Evolutionary conservation across 2,797 vertebrate genomes (phyloP).

Genomic region (Coccyzus lansbergi): DNA sequence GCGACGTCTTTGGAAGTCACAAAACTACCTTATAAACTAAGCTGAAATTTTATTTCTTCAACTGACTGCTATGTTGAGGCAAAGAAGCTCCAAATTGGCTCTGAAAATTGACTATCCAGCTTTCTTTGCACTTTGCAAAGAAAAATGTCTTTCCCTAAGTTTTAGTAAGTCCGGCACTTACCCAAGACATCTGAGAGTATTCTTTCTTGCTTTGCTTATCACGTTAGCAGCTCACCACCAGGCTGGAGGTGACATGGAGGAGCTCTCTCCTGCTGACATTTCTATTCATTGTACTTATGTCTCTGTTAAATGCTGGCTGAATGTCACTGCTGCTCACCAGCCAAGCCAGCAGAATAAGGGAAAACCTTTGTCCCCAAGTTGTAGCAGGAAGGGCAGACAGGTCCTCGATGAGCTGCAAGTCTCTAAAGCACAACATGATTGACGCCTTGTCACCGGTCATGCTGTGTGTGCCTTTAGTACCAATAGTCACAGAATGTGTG

Average conservation of each 20-base stretch:
- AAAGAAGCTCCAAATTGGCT: neutral
- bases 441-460: neutral
- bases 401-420: neutral
- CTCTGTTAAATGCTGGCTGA: constrained; percentile 15
- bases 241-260: neutral
- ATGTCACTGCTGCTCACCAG: neutral
- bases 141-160: neutral
- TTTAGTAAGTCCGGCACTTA: neutral
- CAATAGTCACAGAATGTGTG: neutral
- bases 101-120: neutral
- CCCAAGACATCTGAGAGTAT: neutral
- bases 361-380: neutral
- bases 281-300: neutral
- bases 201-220: neutral
- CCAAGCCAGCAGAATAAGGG: neutral
- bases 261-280: neutral
- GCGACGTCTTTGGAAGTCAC: neutral
- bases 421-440: neutral
- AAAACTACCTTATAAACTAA: neutral
- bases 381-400: neutral
- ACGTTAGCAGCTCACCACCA: neutral
- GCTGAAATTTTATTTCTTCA: neutral
- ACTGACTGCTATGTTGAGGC: neutral
- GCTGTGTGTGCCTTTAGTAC: neutral
- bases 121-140: neutral